Evolutionary conservation across 1,140 invertebrate genomes (phyloP).

Genomic region (Leptinotarsa defecta): DNA sequence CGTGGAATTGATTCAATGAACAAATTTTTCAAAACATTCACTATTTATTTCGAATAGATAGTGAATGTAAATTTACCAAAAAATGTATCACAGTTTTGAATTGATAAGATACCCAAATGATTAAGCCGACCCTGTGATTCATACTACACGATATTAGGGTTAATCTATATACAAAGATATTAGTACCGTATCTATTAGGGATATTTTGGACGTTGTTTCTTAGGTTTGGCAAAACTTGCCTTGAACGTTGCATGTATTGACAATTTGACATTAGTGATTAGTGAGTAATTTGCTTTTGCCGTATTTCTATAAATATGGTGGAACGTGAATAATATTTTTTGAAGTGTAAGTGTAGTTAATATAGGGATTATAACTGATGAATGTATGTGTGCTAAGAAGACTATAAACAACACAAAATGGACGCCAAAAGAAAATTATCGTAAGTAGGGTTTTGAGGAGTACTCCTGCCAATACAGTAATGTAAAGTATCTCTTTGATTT

Average conservation of each 20-base stretch:
- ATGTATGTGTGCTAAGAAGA: conserved; percentile 19
- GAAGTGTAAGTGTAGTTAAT: conserved; percentile 15
- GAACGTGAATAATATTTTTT: conserved; percentile 7
- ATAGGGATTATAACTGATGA: conserved; percentile 7
- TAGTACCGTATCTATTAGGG: no score
- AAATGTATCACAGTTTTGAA: no score
- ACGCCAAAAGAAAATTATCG: conserved; percentile 50
- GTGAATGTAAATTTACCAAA: no score
- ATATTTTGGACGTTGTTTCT: neutral
- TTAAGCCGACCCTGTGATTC: no score
- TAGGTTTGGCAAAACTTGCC: neutral
- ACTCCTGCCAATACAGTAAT: no score
- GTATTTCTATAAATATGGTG: conserved; percentile 23
- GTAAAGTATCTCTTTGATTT: no score
- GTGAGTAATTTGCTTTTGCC: conserved; percentile 16
- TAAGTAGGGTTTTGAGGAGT: conserved; percentile 19
- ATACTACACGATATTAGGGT: no score
- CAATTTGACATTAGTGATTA: conserved; percentile 16
- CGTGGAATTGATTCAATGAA: no score
- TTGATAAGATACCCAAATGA: no score
- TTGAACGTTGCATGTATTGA: neutral
- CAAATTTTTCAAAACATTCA: no score
- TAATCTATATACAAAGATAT: no score
- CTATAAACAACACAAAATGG: conserved; percentile 39
- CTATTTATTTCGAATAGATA: no score